A percentile compares a stretch with the other conserved stretches of the same genome.
Evolutionary conservation across 2,888 invertebrate genomes (phyloP).

Genomic region (Eupithecia abbreviata): DNA sequence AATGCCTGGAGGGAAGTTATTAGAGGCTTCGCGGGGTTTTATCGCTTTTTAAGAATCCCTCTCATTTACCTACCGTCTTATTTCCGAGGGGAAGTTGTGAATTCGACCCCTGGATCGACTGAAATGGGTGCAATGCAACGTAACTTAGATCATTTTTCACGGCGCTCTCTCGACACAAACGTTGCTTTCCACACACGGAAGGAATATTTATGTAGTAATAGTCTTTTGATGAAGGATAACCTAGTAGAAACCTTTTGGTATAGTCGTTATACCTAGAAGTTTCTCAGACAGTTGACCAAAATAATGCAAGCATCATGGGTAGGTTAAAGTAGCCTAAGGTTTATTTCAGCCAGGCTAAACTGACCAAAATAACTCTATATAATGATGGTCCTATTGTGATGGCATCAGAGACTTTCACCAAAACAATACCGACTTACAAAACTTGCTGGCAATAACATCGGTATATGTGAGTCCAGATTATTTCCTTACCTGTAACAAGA

Average conservation of each 20-base stretch:
- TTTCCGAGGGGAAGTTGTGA: neutral
- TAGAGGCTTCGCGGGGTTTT: constrained; percentile 33
- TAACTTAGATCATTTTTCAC: neutral
- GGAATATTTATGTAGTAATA: neutral
- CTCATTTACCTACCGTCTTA: constrained; percentile 15
- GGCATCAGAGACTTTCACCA: neutral
- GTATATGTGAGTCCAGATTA: constrained; percentile 2
- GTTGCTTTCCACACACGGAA: neutral
- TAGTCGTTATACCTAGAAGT: neutral
- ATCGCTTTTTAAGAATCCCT: constrained; percentile 26
- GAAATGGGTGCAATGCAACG: neutral
- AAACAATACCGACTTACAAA: neutral
- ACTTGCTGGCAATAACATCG: neutral
- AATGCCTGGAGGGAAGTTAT: constrained; percentile 37
- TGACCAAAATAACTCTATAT: neutral
- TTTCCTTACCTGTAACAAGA: constrained; percentile 54
- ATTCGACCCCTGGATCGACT: neutral
- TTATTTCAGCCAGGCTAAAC: neutral
- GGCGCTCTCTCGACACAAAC: neutral
- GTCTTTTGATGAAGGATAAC: neutral
- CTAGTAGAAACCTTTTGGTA: neutral
- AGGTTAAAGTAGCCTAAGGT: neutral
- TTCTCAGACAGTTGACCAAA: neutral
- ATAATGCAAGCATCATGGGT: neutral
- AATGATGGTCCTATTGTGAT: neutral